Conservation (phyloP, 2,797 vertebrate genomes). For the Fratercula arctica region DNA sequence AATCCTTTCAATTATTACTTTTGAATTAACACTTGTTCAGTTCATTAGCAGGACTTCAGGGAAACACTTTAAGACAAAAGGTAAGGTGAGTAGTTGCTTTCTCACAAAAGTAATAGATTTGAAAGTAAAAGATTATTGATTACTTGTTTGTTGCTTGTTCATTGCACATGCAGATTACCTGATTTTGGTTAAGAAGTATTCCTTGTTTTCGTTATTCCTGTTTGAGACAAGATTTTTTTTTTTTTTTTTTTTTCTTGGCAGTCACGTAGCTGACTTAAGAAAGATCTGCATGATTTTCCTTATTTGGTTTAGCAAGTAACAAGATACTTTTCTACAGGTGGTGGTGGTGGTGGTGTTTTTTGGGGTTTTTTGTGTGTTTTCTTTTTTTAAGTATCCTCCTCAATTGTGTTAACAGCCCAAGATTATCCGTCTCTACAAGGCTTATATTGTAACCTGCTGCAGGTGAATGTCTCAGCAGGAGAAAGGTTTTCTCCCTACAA, state of each 20-base stretch:
- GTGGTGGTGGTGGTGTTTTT: background rate
- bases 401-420: background rate
- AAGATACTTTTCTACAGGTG: background rate
- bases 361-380: background rate
- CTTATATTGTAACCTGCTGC: background rate
- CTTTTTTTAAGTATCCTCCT: background rate
- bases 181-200: background rate
- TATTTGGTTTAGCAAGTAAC: background rate
- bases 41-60: slow-evolving; percentile 23
- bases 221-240: background rate
- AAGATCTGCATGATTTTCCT: background rate
- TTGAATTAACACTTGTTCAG: background rate
- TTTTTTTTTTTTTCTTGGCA: background rate
- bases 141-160: background rate
- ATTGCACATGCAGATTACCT: background rate
- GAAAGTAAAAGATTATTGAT: background rate
- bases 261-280: background rate
- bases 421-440: background rate
- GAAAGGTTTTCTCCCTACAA: background rate
- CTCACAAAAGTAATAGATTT: background rate
- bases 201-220: background rate
- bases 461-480: slow-evolving; percentile 15
- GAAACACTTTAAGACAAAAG: background rate
- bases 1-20: slow-evolving; percentile 24
- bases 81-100: background rate